Conservation (phyloP, 2,797 vertebrate species). For the Diglossa cyanea region DNA sequence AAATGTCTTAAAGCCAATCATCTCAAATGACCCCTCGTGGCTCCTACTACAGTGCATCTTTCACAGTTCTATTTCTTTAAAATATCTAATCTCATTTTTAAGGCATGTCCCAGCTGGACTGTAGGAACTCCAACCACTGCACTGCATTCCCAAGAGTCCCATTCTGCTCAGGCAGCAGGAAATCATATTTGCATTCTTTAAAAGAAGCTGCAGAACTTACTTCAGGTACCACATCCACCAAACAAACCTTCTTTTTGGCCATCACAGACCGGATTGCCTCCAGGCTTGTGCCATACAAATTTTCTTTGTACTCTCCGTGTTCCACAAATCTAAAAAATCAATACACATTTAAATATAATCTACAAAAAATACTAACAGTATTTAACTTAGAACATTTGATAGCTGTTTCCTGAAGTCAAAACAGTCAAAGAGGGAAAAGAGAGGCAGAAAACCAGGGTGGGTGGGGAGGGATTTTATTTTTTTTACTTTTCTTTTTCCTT, state of each 20-base stretch:
- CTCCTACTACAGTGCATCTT: background rate
- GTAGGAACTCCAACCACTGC: background rate
- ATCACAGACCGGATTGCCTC: slow-evolving; percentile 87
- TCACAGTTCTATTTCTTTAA: background rate
- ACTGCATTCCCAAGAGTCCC: background rate
- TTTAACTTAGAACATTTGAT: background rate
- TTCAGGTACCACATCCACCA: slow-evolving; percentile 93
- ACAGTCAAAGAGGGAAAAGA: background rate
- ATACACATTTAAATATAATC: background rate
- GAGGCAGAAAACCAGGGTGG: accelerated
- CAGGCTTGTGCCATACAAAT: slow-evolving; percentile 91
- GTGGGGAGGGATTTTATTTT: background rate
- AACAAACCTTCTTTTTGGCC: slow-evolving; percentile 87
- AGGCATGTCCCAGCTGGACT: background rate
- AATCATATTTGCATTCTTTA: background rate
- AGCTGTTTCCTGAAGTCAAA: background rate
- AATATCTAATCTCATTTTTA: background rate
- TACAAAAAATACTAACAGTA: background rate
- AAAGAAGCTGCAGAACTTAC: slow-evolving; percentile 74
- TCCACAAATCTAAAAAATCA: slow-evolving; percentile 86
- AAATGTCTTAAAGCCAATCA: background rate
- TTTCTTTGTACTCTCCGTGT: slow-evolving; percentile 91
- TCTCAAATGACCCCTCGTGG: background rate
- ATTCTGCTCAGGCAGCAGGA: background rate
- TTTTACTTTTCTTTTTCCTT: background rate